Conservation (phyloP, 2,797 vertebrate species). For the Nothura maculosa region DNA sequence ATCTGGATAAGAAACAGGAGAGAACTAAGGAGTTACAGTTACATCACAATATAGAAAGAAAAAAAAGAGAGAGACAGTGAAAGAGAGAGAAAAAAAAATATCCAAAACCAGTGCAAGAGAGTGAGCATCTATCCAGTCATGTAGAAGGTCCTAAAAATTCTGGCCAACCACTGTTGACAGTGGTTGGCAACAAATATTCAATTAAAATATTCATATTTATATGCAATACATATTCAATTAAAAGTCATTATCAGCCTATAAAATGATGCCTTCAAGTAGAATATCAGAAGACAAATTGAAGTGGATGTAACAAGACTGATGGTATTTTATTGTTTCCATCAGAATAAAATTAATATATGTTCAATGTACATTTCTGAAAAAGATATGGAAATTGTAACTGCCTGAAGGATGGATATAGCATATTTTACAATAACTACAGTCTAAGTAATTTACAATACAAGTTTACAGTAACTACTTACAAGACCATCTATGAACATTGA, state of each 20-base stretch:
- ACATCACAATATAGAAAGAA: neutral
- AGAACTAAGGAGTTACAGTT: neutral
- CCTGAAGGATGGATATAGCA: neutral
- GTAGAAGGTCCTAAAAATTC: neutral
- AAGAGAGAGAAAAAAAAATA: neutral
- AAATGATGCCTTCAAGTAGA: neutral
- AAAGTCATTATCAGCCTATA: neutral
- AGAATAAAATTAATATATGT: neutral
- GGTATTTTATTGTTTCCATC: neutral
- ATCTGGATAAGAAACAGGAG: neutral
- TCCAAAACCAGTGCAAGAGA: neutral
- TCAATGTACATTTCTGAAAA: neutral
- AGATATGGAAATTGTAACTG: neutral
- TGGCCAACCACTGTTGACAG: neutral
- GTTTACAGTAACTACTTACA: neutral
- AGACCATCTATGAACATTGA: neutral
- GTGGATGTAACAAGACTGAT: neutral
- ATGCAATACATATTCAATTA: neutral
- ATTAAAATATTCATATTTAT: no score
- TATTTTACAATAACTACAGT: neutral
- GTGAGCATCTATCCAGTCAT: neutral
- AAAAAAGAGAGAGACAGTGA: neutral
- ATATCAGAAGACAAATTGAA: neutral
- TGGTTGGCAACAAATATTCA: no score
- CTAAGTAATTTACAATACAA: no score